Evolutionary conservation across 2,113 vertebrate species (phyloP).

Genomic region (Centropus bengalensis): DNA sequence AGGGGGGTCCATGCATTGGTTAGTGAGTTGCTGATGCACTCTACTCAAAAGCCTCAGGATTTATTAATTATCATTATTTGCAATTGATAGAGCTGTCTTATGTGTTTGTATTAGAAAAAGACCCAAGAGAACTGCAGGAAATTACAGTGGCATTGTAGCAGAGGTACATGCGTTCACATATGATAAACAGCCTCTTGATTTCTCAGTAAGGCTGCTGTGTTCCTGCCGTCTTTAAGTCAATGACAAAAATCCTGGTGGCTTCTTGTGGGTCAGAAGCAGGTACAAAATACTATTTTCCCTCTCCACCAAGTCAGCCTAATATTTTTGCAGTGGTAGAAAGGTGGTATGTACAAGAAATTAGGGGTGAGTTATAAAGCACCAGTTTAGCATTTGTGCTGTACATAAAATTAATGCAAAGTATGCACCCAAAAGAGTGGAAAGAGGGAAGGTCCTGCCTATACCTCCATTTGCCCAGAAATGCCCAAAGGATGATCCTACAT

Average conservation of each 20-base stretch:
- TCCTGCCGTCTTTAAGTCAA: neutral
- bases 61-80: neutral
- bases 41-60: neutral
- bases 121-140: neutral
- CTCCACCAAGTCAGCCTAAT: neutral
- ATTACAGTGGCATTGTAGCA: accelerated
- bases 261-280: neutral
- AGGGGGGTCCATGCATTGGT: neutral
- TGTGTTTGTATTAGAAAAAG: neutral
- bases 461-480: neutral
- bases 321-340: neutral
- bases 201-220: accelerated
- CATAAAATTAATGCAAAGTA: neutral
- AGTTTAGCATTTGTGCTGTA: neutral
- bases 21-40: neutral
- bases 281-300: neutral
- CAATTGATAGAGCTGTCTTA: neutral
- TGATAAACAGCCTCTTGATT: neutral
- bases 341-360: neutral
- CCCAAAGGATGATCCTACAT: neutral
- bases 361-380: neutral
- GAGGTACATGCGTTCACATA: neutral
- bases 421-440: neutral
- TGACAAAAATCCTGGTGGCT: neutral
- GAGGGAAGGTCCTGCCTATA: neutral